Base-by-base conservation (phyloP, 1,140 invertebrate species). In the Probaryconus sp. region DNA sequence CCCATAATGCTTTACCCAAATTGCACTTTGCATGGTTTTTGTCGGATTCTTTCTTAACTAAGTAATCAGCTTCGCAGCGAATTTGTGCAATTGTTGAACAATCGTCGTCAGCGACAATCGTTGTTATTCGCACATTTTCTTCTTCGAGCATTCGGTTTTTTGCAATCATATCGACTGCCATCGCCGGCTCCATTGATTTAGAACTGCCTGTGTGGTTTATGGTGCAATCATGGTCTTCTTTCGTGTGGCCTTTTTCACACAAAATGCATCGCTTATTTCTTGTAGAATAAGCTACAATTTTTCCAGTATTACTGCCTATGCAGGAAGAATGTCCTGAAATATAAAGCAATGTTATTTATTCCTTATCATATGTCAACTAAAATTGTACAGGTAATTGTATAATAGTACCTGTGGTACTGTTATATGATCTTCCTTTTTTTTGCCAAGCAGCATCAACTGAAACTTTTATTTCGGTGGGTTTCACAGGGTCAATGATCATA, bases 171-270 rank as follows among this genome's bases (percentile, higher is more conserved):
- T 30, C 11, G 9, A 31, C 45, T 17, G 40, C 42, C 24, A 28
- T 28, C 17, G 10, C 3, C 3, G 31, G 43, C 11, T 61, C 56
- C 42, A 61, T 61, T 24, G 24, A 9, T 24, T 48, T 61, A 7
- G 18, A 28, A 13, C 28, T 37, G n/a, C 33, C 48, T 9, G 17
- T 11, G 33, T 43, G 45, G 31, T 70, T 70, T 24, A 37, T 1
- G 3, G 55, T 33, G 28, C 67, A 61, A 38, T 70, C 67, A 10
- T 70, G 56, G 24, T 53, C 56, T 9, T 38, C 14, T 6, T 5
- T 14, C 11, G n/a, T 2, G 48, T 56, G 56, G 7, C 68, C 58
- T 16, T 6, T 2, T 16, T 47, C 50, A 50, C 58, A 71, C 20
- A 6, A 48, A 20, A 31, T 42, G 21, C 68, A 71, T 55, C 38